Conservation (phyloP, 2,888 invertebrate genomes). For the Parnassius mnemosyne region DNA sequence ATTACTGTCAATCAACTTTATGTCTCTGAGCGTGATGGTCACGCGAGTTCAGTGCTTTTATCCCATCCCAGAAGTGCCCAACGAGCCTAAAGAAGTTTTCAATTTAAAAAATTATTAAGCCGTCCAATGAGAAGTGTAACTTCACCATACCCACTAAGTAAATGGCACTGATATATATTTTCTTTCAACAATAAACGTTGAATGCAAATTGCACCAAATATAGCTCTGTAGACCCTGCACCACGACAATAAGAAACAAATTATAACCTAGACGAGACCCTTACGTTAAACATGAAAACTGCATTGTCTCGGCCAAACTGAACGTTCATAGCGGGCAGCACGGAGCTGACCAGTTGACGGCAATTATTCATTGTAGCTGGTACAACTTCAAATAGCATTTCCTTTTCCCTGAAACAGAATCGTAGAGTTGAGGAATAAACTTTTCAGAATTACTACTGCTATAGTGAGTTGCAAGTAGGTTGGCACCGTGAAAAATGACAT, state of each 20-base stretch:
- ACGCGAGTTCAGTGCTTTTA: too few species aligned
- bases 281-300: constrained; percentile 48
- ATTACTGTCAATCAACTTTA: too few species aligned
- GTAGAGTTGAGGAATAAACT: neutral
- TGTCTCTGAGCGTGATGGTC: too few species aligned
- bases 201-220: neutral
- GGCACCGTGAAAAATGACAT: too few species aligned
- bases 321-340: constrained; percentile 49
- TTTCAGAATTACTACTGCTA: too few species aligned
- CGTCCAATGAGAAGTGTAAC: too few species aligned
- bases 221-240: neutral
- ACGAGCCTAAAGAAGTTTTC: too few species aligned
- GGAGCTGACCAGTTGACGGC: constrained; percentile 45
- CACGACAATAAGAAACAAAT: constrained; percentile 4
- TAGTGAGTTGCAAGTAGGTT: too few species aligned
- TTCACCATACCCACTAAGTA: too few species aligned
- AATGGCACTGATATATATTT: too few species aligned
- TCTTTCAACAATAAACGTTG: neutral
- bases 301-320: constrained; percentile 48
- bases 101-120: too few species aligned
- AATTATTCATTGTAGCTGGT: constrained; percentile 43
- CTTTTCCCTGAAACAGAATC: constrained; percentile 44
- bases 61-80: too few species aligned
- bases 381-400: constrained; percentile 46
- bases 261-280: constrained; percentile 43